phyloP scores from a whole-genome alignment of 2,888 invertebrate species.

The Sarcophaga rosellei region DNA sequence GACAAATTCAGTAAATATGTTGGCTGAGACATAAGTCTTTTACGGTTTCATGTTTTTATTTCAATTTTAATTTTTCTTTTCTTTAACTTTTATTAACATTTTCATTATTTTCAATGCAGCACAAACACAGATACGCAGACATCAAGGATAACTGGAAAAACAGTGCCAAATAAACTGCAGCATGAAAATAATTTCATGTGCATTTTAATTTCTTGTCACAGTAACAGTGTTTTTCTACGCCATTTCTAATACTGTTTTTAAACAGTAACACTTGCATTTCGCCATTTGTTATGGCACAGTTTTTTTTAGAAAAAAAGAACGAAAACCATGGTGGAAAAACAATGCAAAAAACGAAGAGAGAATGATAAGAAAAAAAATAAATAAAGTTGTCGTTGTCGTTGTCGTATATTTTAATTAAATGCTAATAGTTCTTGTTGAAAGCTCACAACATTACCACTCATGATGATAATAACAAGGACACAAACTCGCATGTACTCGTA shows the following conservation, averaged over 20 bases:
- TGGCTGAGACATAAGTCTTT: too few species aligned
- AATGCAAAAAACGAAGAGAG: neutral
- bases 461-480: constrained; percentile 58
- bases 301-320: too few species aligned
- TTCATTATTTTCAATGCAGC: neutral
- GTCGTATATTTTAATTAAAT: constrained; percentile 67
- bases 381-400: constrained; percentile 23
- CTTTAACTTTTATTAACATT: neutral
- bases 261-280: neutral
- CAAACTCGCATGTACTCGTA: neutral
- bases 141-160: neutral
- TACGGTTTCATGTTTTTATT: too few species aligned
- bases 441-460: constrained; percentile 67
- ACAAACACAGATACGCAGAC: neutral
- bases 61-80: too few species aligned
- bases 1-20: too few species aligned
- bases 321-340: neutral
- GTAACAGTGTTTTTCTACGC: neutral
- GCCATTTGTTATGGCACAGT: too few species aligned
- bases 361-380: neutral
- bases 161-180: neutral
- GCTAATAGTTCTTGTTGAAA: constrained; percentile 69
- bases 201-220: constrained; percentile 27
- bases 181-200: neutral
- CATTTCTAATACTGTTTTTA: constrained; percentile 21